These are phyloP conservation scores for Esox lucius DNA, from an alignment of 2,797 vertebrate species.

Conservation along the genomic window DNA sequence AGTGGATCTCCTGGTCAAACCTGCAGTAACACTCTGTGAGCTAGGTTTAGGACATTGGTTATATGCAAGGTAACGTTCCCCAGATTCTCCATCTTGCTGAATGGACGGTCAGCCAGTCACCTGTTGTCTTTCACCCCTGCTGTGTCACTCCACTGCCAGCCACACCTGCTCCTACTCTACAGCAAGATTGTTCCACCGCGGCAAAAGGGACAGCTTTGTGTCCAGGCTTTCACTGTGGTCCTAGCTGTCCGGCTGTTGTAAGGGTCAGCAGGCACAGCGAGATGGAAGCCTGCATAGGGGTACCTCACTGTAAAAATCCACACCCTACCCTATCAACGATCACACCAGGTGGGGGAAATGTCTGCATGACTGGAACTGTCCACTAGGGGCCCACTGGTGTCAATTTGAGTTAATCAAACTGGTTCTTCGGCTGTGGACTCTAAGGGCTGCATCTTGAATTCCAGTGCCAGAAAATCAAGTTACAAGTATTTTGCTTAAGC, in stretches of 20 bases:
- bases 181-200: conserved; percentile 21
- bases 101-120: conserved; percentile 32
- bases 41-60: neutral
- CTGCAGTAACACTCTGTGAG: neutral
- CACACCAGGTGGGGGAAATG: too few species aligned
- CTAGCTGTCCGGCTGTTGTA: neutral
- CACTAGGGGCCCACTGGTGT: too few species aligned
- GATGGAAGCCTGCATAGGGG: neutral
- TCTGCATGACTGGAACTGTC: too few species aligned
- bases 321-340: neutral
- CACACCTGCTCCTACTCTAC: conserved; percentile 17
- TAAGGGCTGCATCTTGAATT: too few species aligned
- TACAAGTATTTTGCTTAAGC: too few species aligned
- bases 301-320: neutral
- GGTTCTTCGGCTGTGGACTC: too few species aligned
- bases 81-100: conserved; percentile 42
- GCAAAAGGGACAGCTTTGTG: conserved; percentile 5
- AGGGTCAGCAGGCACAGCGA: conserved; percentile 10
- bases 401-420: too few species aligned
- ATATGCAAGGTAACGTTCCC: neutral
- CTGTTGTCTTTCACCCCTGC: conserved; percentile 45
- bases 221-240: neutral
- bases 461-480: too few species aligned
- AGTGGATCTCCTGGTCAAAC: neutral
- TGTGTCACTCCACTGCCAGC: conserved; percentile 6